Percentiles rank a stretch among this genome's conserved stretches.
phyloP scores from a whole-genome alignment of 2,113 vertebrate genomes.

The Kryptolebias marmoratus region DNA sequence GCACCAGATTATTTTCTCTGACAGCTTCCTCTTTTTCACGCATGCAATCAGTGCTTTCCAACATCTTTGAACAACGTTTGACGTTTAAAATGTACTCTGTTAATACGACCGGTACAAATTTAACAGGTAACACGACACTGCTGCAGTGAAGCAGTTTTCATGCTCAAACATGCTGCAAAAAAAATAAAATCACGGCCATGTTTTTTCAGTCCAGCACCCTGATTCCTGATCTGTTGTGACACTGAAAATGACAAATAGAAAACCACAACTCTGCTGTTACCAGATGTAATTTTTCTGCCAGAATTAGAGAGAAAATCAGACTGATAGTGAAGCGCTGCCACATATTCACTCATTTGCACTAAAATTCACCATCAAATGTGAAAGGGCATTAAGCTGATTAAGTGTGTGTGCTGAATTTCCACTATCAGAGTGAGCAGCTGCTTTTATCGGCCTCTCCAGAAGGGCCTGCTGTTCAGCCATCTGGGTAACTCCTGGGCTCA shows the following conservation, averaged over 20 bases:
- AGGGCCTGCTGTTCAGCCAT: slow-evolving; percentile 78
- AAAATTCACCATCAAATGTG: slow-evolving; percentile 49
- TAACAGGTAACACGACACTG: not conserved
- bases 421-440: slow-evolving; percentile 73
- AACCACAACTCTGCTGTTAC: slow-evolving; percentile 16
- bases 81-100: not conserved
- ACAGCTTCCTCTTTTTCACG: not conserved
- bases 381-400: slow-evolving; percentile 56
- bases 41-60: not conserved
- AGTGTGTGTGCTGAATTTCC: slow-evolving; percentile 40
- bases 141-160: not conserved
- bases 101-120: not conserved
- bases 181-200: slow-evolving; percentile 2
- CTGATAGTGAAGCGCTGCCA: slow-evolving; percentile 37
- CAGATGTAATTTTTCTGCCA: slow-evolving; percentile 40
- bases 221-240: slow-evolving; percentile 11
- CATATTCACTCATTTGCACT: slow-evolving; percentile 48
- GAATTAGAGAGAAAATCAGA: slow-evolving; percentile 38
- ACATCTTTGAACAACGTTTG: slow-evolving; percentile 4
- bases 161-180: not conserved
- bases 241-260: slow-evolving; percentile 25
- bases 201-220: slow-evolving; percentile 6
- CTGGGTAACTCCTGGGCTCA: slow-evolving; percentile 76
- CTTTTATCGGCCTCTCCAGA: slow-evolving; percentile 72
- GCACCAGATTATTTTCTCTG: not conserved